Conservation (phyloP, 2,113 vertebrate species). For the Oncorhynchus masou region DNA sequence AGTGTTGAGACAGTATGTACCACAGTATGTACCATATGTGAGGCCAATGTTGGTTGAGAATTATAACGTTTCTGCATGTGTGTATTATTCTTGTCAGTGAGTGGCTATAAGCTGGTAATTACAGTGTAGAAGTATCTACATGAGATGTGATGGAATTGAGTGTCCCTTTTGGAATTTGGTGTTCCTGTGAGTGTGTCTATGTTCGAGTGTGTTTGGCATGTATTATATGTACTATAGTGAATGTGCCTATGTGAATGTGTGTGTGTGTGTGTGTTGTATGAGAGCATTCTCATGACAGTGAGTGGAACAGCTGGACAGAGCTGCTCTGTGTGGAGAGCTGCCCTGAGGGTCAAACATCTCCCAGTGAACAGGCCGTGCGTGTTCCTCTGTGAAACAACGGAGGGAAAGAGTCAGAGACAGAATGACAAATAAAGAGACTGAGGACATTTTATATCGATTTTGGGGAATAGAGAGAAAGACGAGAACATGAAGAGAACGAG, state of each 20-base stretch:
- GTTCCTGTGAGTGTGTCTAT: conserved; percentile 17
- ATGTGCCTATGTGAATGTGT: not conserved
- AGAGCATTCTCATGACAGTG: conserved; percentile 1
- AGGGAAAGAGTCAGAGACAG: conserved; percentile 15
- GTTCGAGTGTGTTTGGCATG: not conserved
- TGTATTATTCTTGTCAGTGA: not conserved
- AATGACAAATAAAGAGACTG: not conserved
- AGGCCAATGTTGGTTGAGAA: not conserved
- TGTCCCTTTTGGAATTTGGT: too few species aligned
- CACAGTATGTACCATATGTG: not conserved
- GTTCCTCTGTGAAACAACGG: not conserved
- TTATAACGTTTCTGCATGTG: not conserved
- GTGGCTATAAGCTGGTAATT: too few species aligned
- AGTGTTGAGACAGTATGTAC: not conserved
- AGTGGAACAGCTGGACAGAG: conserved; percentile 5
- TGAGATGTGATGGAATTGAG: not conserved
- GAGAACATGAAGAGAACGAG: conserved; percentile 8
- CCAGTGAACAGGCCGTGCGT: not conserved
- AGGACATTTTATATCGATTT: not conserved
- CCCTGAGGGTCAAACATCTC: not conserved
- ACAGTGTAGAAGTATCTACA: too few species aligned
- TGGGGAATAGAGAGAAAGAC: not conserved
- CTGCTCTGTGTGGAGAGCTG: not conserved
- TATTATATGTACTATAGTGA: too few species aligned
- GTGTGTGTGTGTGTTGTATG: not conserved